phyloP scores from a whole-genome alignment of 2,113 vertebrate species.

The Synodontis membranacea region DNA sequence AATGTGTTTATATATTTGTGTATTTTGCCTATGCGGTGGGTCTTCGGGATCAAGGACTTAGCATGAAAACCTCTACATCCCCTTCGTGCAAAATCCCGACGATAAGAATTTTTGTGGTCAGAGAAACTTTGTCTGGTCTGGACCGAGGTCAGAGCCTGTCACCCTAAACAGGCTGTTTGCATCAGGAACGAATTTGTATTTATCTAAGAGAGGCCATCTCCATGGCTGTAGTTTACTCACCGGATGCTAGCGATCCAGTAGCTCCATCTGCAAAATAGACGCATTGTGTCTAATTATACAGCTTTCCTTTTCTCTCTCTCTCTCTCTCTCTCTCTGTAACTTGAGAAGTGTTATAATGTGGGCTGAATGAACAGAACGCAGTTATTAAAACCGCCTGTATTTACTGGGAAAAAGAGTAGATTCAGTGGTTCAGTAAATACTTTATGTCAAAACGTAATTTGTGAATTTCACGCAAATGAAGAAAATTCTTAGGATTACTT shows the following conservation, averaged over 20 bases:
- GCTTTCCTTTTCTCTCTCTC: constrained; percentile 14
- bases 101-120: constrained; percentile 53
- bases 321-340: constrained; percentile 15
- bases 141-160: constrained; percentile 44
- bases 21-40: constrained; percentile 38
- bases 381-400: background rate
- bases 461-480: too few species aligned
- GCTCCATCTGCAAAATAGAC: background rate
- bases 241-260: constrained; percentile 41
- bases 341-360: background rate
- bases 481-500: background rate
- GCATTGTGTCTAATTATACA: constrained; percentile 5
- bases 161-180: constrained; percentile 37
- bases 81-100: constrained; percentile 32
- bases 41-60: constrained; percentile 42
- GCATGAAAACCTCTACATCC: constrained; percentile 43
- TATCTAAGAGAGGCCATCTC: constrained; percentile 49
- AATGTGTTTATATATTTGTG: constrained; percentile 33
- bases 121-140: constrained; percentile 49
- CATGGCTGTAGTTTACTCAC: constrained; percentile 43
- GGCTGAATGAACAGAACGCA: background rate
- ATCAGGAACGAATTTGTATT: constrained; percentile 52
- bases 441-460: background rate
- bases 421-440: background rate
- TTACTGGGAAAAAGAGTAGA: background rate